phyloP scores from a whole-genome alignment of 2,888 invertebrate species.

The Oxytorus armatus region DNA sequence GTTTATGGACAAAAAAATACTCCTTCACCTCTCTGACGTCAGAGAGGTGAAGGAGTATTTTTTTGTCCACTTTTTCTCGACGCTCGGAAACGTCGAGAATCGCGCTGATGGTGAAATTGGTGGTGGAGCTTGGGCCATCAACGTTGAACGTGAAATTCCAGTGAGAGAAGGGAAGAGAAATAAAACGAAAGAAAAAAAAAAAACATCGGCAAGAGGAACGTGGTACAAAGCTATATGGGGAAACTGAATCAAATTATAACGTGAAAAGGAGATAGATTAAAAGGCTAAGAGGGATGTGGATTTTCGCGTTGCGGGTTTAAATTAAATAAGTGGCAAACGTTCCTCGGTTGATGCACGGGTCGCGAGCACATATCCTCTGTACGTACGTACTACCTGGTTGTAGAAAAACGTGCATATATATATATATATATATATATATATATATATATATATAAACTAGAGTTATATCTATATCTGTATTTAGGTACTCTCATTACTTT shows the following conservation, averaged over 20 bases:
- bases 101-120: not conserved
- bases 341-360: conserved; percentile 43
- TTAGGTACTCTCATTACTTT: conserved; percentile 61
- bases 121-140: conserved; percentile 16
- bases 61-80: not conserved
- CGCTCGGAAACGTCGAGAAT: not conserved
- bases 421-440: no score
- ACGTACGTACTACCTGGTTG: conserved; percentile 44
- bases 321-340: conserved; percentile 68
- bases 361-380: conserved; percentile 28
- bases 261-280: conserved; percentile 59
- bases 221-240: conserved; percentile 59
- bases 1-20: no score
- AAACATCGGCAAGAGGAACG: conserved; percentile 20
- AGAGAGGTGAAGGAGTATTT: not conserved
- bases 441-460: no score
- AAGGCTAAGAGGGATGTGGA: conserved; percentile 65
- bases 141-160: conserved; percentile 32
- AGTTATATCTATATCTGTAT: conserved; percentile 17
- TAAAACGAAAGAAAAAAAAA: conserved; percentile 36
- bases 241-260: conserved; percentile 66
- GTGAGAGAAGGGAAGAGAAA: conserved; percentile 26
- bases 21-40: no score
- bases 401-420: no score
- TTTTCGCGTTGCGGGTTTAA: conserved; percentile 62